Conservation (phyloP, 2,797 vertebrate genomes). For the Danionella dracula region DNA sequence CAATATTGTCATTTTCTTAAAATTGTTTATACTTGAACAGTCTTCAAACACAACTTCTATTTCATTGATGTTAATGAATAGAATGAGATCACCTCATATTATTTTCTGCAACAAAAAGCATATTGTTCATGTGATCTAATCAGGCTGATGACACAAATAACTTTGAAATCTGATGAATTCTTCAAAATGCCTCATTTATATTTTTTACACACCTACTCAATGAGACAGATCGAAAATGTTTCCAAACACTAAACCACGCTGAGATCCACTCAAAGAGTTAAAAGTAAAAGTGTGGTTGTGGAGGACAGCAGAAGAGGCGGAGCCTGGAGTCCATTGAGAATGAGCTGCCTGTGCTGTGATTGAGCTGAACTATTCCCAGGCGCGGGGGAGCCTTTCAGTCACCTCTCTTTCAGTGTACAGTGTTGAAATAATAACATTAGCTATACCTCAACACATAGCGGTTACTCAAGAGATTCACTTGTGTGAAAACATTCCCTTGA, state of each 20-base stretch:
- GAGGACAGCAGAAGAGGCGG: conserved; percentile 1
- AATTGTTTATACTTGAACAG: no score
- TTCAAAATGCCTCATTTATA: no score
- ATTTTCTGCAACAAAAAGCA: neutral
- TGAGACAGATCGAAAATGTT: neutral
- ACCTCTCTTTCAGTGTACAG: neutral
- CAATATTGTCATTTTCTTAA: no score
- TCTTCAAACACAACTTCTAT: no score
- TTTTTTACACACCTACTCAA: neutral
- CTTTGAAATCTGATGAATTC: no score
- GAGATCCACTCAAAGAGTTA: conserved; percentile 44
- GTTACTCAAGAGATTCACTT: neutral
- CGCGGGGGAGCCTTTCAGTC: neutral
- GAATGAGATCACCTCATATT: no score
- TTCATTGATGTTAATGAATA: no score
- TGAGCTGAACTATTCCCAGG: conserved; percentile 40
- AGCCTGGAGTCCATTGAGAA: conserved; percentile 47
- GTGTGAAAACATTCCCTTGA: neutral
- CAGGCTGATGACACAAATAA: neutral
- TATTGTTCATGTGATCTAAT: neutral
- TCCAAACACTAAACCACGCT: neutral
- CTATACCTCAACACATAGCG: neutral
- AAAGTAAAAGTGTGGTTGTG: conserved; percentile 29
- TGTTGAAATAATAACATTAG: neutral
- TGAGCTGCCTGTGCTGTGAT: conserved; percentile 47